phyloP scores from a whole-genome alignment of 2,888 invertebrate species.

The Lasioglossum villosulum region DNA sequence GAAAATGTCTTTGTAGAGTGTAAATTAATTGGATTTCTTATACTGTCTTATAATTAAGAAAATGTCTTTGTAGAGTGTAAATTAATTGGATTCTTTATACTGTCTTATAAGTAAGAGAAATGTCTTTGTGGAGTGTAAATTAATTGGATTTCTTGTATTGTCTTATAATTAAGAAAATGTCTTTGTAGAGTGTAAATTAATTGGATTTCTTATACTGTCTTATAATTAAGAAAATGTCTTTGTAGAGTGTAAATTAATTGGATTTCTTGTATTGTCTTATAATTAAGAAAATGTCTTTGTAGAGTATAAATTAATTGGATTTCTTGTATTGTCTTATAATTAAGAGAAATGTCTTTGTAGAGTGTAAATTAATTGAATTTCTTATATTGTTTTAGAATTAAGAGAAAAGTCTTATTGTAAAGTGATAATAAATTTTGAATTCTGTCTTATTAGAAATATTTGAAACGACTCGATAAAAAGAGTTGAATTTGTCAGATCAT shows the following conservation, averaged over 20 bases:
- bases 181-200: no score
- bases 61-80: neutral
- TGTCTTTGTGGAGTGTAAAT: neutral
- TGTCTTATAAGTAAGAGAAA: neutral
- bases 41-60: neutral
- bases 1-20: no score
- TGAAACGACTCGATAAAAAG: neutral
- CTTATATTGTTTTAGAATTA: neutral
- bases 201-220: neutral
- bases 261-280: neutral
- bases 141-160: no score
- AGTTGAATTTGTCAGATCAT: neutral
- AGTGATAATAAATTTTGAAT: neutral
- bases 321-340: neutral
- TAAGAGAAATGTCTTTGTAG: neutral
- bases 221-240: neutral
- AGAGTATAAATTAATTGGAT: no score
- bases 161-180: no score
- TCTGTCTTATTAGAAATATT: neutral
- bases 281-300: neutral
- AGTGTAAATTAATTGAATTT: neutral
- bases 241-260: neutral
- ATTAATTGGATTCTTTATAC: neutral
- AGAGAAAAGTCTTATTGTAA: neutral
- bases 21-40: no score